Percentiles rank a stretch among this genome's conserved stretches.
Conservation (phyloP, 2,113 vertebrate species). For the Trachemys scripta region DNA sequence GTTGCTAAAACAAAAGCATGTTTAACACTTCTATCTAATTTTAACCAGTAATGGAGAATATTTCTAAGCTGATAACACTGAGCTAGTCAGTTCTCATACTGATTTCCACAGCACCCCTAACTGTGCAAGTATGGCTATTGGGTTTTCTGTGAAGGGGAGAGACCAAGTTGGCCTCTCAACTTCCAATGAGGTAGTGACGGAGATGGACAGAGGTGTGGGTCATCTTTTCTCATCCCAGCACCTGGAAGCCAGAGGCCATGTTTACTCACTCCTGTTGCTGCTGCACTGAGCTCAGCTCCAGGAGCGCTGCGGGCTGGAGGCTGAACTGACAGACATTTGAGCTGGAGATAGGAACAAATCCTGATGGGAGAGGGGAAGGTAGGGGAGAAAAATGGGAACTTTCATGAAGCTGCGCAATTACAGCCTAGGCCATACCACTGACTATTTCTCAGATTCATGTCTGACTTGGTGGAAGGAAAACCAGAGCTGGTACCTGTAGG, state of each 20-base stretch:
- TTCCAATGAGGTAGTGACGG: neutral
- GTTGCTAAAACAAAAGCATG: neutral
- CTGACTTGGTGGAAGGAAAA: neutral
- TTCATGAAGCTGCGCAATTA: neutral
- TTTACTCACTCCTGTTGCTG: neutral
- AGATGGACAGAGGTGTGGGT: neutral
- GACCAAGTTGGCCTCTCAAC: neutral
- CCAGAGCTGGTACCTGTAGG: neutral
- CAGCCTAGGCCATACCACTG: slow-evolving; percentile 11
- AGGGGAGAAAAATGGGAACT: neutral
- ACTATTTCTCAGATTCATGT: neutral
- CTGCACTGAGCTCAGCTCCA: neutral
- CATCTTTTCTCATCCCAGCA: neutral
- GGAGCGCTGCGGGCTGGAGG: neutral
- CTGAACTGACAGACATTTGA: neutral
- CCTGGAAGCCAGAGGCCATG: neutral
- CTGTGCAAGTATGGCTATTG: neutral
- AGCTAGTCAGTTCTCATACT: neutral
- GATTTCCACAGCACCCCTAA: neutral
- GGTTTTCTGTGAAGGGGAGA: neutral
- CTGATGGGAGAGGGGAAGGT: neutral
- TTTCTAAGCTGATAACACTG: neutral
- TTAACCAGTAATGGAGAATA: neutral
- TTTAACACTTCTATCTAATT: neutral
- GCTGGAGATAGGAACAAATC: neutral